These are phyloP conservation scores for Thoracochromis brauschi DNA, from an alignment of 2,113 vertebrate genomes.

Conservation along the genomic window DNA sequence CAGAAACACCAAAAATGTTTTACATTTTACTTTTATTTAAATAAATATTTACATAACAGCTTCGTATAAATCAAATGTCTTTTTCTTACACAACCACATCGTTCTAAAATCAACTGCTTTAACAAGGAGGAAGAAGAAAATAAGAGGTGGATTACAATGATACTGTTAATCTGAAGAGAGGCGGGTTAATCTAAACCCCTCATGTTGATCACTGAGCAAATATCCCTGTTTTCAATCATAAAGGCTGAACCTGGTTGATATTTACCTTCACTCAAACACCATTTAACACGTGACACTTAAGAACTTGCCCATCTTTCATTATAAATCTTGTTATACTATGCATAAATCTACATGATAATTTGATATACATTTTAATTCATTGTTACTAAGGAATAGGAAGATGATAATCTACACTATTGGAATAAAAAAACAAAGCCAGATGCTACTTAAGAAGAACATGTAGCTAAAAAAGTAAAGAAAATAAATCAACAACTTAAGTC, in stretches of 20 bases:
- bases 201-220: conserved; percentile 5
- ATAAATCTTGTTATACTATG: conserved; percentile 43
- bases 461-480: not conserved
- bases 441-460: not conserved
- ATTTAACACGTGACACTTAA: not conserved
- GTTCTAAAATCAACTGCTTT: conserved; percentile 50
- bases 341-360: conserved; percentile 61
- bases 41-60: conserved; percentile 73
- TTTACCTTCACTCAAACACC: not conserved
- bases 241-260: not conserved
- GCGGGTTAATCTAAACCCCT: not conserved
- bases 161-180: conserved; percentile 8
- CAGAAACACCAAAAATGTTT: not conserved
- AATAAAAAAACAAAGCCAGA: conserved; percentile 19
- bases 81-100: conserved; percentile 56
- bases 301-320: conserved; percentile 4
- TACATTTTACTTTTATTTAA: conserved; percentile 62
- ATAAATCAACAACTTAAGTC: conserved; percentile 12
- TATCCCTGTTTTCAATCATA: not conserved
- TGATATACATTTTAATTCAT: conserved; percentile 52
- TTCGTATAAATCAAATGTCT: conserved; percentile 67
- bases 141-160: conserved; percentile 42
- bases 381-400: conserved; percentile 48
- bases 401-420: conserved; percentile 41
- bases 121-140: conserved; percentile 26